Base-by-base conservation (phyloP, 2,888 invertebrate species). In the Sinodicranocentrus sp. region DNA sequence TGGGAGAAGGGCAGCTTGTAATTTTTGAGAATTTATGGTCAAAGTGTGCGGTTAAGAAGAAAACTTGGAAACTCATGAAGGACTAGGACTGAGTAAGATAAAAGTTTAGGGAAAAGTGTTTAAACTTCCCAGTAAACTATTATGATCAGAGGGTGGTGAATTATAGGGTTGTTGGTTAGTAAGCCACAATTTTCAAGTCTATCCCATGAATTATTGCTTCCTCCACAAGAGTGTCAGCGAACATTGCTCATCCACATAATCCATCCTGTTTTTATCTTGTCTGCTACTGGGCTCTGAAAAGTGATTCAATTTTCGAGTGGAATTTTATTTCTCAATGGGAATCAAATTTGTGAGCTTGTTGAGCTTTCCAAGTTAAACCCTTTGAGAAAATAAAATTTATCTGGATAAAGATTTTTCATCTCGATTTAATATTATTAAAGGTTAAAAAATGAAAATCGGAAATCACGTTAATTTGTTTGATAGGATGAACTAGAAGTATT, bases 171-270 rank as follows among this genome's bases (percentile, higher is more conserved):
- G 61, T 82, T 82, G 70, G 77, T 71, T 72, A 82, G 82, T 82
- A 80, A 77, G 65, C 68, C 54, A 82, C 83, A 87, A 84, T 87
- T 88, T 82, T 85, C 84, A 84, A 48, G 44, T 86, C 86, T 86
- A 85, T 86, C 85, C 84, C 87, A 87, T 86, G 87, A 88, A 85
- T 88, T 88, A 88, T 88, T 85, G 85, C 84, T 87, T 88, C 88
- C 87, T 88, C 84, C 79, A 25, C 6, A 17, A 25, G 28, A 28
- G 28, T 61, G 61, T 19, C 57, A 57, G 57, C 15, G 57, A 57
- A 15, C n/a, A n/a, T n/a, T n/a, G n/a, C n/a, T 43, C 13, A 10
- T 43, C 43, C 43, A 10, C 43, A 43, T 10, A 10, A 43, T 10
- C 13, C 6, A 43, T 13, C 8, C 13, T 43, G 43, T 13, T 13